Base-by-base conservation (phyloP, 23 tunicate species). In the Halocynthia roretzi region DNA sequence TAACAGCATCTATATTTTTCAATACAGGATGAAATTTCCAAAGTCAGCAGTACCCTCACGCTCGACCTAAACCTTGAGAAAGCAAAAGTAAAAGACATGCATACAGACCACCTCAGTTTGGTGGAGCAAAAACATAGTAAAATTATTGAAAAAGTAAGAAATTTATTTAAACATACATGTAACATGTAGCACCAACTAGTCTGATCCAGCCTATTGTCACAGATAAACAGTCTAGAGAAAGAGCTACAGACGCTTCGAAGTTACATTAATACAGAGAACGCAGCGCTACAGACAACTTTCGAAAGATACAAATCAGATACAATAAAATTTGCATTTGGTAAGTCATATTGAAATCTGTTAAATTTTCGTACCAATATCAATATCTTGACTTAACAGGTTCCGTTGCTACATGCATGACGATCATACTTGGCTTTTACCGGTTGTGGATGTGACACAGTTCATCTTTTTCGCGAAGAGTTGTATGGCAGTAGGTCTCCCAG, bases 1-100 rank as follows among this genome's bases (percentile, higher is more conserved):
- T 58, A 58, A 58, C n/a, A 60, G 64, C 2, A 60, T n/a, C 18
- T 17, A 60, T 60, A n/a, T 60, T 60, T 60, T n/a, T 71, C 8
- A 17, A 5, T 10, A 53, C 78, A 74, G 78, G 78, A 74, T 53
- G 78, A 74, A n/a, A 74, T 74, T 22, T 54, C 62, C 64, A 74
- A 74, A 53, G 56, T 74, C 22, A 52, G 78, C 14, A 74, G 78
- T 53, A 63, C 54, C 56, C 14, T 74, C 5, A 74, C 78, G 2
- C 56, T 74, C 14, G 78, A 74, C 18, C 56, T 74, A 4, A 74
- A 74, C 56, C 56, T 74, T 5, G 78, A 74, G 78, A 74, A 74
- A 55, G 78, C 49, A 74, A 74, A 74, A 74, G 78, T 74, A 19
- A 74, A 74, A 53, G 78, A 74, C 70, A 74, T 74, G 78, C 78